Evolutionary conservation across 2,888 invertebrate genomes (phyloP).

Genomic region (Agapostemon virescens): DNA sequence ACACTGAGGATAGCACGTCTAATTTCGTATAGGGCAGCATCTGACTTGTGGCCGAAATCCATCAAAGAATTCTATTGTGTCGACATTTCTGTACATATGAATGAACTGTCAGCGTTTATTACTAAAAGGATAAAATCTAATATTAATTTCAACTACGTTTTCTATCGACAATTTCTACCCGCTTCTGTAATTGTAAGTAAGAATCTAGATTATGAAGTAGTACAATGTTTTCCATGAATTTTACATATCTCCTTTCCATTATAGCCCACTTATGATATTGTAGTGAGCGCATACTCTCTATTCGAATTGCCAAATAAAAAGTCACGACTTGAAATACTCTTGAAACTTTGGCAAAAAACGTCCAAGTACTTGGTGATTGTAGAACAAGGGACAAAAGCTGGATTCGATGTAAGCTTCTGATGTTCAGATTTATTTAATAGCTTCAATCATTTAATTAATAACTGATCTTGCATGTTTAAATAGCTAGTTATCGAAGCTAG

Average conservation of each 20-base stretch:
- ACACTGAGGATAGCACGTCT: neutral
- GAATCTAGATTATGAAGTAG: slow-evolving; percentile 47
- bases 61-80: slow-evolving; percentile 93
- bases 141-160: slow-evolving; percentile 83
- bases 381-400: slow-evolving; percentile 91
- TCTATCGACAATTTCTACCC: slow-evolving; percentile 91
- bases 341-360: slow-evolving; percentile 93
- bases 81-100: slow-evolving; percentile 91
- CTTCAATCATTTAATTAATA: neutral
- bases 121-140: slow-evolving; percentile 84
- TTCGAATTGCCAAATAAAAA: slow-evolving; percentile 88
- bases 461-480: slow-evolving; percentile 36
- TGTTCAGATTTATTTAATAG: neutral
- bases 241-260: slow-evolving; percentile 36
- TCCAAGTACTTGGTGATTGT: slow-evolving; percentile 90
- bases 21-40: slow-evolving; percentile 84
- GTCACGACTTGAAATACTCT: slow-evolving; percentile 86
- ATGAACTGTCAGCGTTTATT: slow-evolving; percentile 88
- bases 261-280: slow-evolving; percentile 88
- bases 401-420: slow-evolving; percentile 84
- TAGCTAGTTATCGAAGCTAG: slow-evolving; percentile 90
- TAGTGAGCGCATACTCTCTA: slow-evolving; percentile 89
- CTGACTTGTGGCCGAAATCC: slow-evolving; percentile 86
- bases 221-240: neutral
- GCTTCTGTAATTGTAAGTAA: slow-evolving; percentile 83